Base-by-base conservation (phyloP, 2,113 vertebrate species). In the Saguinus midas region DNA sequence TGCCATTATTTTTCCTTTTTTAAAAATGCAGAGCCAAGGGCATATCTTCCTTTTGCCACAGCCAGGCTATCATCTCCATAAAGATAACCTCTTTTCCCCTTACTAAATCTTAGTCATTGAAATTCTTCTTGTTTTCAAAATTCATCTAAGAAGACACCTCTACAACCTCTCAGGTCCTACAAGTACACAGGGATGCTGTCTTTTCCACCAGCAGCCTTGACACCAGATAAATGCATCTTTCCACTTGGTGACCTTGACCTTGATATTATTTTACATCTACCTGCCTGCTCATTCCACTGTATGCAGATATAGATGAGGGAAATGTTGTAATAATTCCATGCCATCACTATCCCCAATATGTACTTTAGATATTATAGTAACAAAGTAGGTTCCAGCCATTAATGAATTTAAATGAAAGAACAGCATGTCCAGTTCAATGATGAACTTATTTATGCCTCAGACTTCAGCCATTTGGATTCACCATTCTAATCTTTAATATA, bases 21-120 rank as follows among this genome's bases (percentile, higher is more conserved):
- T 91, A 88, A 70, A 79, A 85, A 73, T 72, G 50, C n/a, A 66
- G 40, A 87, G 70, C 6, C 40, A 83, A 91, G 35, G 61, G 55
- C 17, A 37, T 35, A 3, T 37, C 73, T 89, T 90, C 40, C 57
- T 76, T 4, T n/a, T 93, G 52, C 80, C n/a, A 10, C 17, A 73
- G 61, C 20, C 13, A 86, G 37, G 20, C 89, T 66, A 14, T 68
- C 55, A 75, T 73, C 37, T 92, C 79, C 55, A 6, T 90, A 61
- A 90, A 87, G 8, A 85, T 78, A n/a, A 81, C 88, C 85, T 87
- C 75, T 96, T 87, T 87, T 43, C 52, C 21, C n/a, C 21, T 93
- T 79, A 40, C 45, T 95, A 78, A 72, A 81, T 85, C 70, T 64
- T 45, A n/a, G 48, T 76, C 55, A 40, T 43, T 82, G 0, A 8